Base-by-base conservation (phyloP, 2,113 vertebrate genomes). In the Scomber scombrus region DNA sequence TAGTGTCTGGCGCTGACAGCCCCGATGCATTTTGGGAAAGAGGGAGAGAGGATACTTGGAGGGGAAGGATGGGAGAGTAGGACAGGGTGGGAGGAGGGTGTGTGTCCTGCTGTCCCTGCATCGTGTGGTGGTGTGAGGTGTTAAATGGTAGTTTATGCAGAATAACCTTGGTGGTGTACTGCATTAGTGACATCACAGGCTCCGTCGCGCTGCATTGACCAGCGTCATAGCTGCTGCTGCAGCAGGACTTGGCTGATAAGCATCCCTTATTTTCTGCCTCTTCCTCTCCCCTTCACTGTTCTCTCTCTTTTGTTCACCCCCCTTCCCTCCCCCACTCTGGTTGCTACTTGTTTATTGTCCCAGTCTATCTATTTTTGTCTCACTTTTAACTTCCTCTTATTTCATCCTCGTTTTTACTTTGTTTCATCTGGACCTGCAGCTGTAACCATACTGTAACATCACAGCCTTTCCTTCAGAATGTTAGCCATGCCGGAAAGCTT, bases 131-230 rank as follows among this genome's bases (percentile, higher is more conserved):
- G 61, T 31, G 85, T 80, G 82, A 80, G 72, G 81, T 83, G 79
- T 67, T 85, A 80, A 89, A 88, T 4, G 43, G 65, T 70, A 78
- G 68, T 80, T 75, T 78, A 86, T 90, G 87, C 88, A 84, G 81
- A 92, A 85, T 93, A 92, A 94, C 92, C 95, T 94, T 94, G 92
- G 80, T 55, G 80, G 62, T 57, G 73, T 93, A 91, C 93, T 91
- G 93, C 94, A 94, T 93, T 88, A 88, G 79, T 94, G 94, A 95
- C 89, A 92, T 94, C 94, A 94, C 65, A 80, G 75, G 19, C 79
- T 82, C 58, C 5, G 75, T 76, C 43, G 52, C 63, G 64, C 90
- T 89, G 86, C 90, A 91, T 84, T 88, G 87, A 85, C 85, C 89
- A 68, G 74, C 88, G 88, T 91, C 91, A 85, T 81, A 56, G 81